phyloP scores from a whole-genome alignment of 2,888 invertebrate genomes.

The Melanotus villosus region DNA sequence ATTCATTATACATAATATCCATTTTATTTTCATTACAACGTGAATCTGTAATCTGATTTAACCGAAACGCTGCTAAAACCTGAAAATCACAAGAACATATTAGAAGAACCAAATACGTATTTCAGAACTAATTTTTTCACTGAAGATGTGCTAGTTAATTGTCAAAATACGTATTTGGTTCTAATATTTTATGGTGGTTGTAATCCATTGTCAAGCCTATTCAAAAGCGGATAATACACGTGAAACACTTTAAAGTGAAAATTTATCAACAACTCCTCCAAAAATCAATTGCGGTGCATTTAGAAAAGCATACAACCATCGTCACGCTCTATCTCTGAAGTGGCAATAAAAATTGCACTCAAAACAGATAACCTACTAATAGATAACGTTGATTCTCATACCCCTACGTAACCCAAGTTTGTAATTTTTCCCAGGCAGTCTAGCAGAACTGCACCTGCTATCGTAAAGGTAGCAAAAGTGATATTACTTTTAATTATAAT shows the following conservation, averaged over 20 bases:
- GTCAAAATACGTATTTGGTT: no score
- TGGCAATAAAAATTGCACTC: background rate
- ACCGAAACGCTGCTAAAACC: no score
- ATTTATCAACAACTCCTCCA: background rate
- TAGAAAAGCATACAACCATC: background rate
- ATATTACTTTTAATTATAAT: background rate
- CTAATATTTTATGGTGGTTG: no score
- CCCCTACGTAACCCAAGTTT: background rate
- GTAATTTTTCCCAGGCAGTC: conserved; percentile 36
- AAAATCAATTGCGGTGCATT: background rate
- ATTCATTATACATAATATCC: no score
- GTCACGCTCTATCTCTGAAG: conserved; percentile 7
- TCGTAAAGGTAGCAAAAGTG: background rate
- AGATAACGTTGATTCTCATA: conserved; percentile 7
- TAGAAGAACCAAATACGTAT: no score
- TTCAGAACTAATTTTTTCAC: no score
- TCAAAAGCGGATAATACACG: no score
- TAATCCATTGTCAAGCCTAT: no score
- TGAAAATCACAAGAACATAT: no score
- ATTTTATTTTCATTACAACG: no score
- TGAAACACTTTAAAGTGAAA: conserved; percentile 15
- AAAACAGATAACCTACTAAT: conserved; percentile 22
- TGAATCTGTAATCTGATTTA: no score
- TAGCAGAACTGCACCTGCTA: conserved; percentile 42
- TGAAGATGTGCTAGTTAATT: no score